Percentiles rank a stretch among this genome's conserved stretches.
phyloP scores from a whole-genome alignment of 2,888 invertebrate species.

The Odontocerum albicorne region DNA sequence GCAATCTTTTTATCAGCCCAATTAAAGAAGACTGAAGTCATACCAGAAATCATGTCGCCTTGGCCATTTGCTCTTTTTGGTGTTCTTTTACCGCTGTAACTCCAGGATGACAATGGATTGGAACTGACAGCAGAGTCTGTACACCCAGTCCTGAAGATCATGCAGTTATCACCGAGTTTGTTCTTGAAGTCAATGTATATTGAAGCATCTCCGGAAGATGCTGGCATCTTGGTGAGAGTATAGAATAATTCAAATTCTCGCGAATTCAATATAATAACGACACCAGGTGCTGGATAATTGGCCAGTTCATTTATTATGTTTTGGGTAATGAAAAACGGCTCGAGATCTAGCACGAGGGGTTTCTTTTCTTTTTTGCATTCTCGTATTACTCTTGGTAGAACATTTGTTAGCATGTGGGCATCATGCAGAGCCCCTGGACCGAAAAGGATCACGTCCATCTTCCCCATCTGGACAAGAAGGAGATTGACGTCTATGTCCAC shows the following conservation, averaged over 20 bases:
- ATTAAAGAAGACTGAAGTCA: slow-evolving; percentile 14
- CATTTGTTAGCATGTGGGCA: slow-evolving; percentile 55
- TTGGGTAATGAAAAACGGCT: slow-evolving; percentile 64
- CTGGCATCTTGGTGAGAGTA: slow-evolving; percentile 53
- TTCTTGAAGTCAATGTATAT: slow-evolving; percentile 49
- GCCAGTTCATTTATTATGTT: slow-evolving; percentile 64
- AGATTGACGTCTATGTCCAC: slow-evolving; percentile 42
- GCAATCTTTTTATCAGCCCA: slow-evolving; percentile 8
- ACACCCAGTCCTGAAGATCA: slow-evolving; percentile 24
- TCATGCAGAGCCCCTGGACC: slow-evolving; percentile 53
- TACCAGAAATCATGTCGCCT: slow-evolving; percentile 20
- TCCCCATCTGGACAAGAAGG: not conserved
- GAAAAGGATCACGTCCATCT: slow-evolving; percentile 19
- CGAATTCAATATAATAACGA: slow-evolving; percentile 87
- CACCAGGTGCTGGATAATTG: slow-evolving; percentile 65
- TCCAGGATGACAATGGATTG: slow-evolving; percentile 17
- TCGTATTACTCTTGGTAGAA: slow-evolving; percentile 65
- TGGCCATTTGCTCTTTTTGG: slow-evolving; percentile 9
- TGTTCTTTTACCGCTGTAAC: not conserved
- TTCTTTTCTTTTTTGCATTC: slow-evolving; percentile 63
- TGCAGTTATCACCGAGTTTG: slow-evolving; percentile 47
- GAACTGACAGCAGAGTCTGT: slow-evolving; percentile 19
- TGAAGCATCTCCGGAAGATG: slow-evolving; percentile 50
- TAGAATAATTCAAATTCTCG: slow-evolving; percentile 83
- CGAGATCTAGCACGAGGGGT: slow-evolving; percentile 49